A percentile compares a stretch with the other conserved stretches of the same genome.
These are phyloP conservation scores for Platyscapa corneri DNA, from an alignment of 1,140 invertebrate species.

Conservation along the genomic window DNA sequence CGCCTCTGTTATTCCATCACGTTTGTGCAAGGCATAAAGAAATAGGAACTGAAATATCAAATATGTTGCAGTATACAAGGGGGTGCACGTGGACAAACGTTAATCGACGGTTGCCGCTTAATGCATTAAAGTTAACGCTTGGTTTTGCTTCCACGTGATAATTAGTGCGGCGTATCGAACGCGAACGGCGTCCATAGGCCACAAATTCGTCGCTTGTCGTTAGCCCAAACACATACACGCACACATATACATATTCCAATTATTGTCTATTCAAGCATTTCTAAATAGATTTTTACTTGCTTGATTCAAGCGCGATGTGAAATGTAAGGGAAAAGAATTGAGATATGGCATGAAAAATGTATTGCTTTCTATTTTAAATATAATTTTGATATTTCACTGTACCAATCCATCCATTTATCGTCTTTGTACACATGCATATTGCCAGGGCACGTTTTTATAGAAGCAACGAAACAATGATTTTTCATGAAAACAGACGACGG, in stretches of 20 bases:
- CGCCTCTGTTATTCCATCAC: not conserved
- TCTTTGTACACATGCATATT: not conserved
- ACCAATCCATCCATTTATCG: not conserved
- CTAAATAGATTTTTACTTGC: conserved; percentile 43
- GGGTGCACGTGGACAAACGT: conserved; percentile 50
- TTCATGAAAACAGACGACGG: not conserved
- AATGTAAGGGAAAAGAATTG: not conserved
- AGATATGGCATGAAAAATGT: not conserved
- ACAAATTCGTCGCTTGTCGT: conserved; percentile 2
- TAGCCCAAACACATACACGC: not conserved
- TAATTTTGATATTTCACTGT: not conserved
- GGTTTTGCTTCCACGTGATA: conserved; percentile 60
- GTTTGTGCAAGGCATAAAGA: not conserved
- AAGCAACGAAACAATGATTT: not conserved
- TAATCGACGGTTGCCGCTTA: conserved; percentile 52
- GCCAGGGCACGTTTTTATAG: not conserved
- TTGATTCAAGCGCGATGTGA: not conserved
- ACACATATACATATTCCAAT: conserved; percentile 17
- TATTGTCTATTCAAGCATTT: conserved; percentile 25
- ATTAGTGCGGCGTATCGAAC: conserved; percentile 54
- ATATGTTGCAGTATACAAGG: not conserved
- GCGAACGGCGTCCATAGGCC: not conserved
- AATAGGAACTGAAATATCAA: not conserved
- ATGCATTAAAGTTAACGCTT: conserved; percentile 46
- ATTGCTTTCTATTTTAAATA: not conserved